phyloP scores from a whole-genome alignment of 2,113 vertebrate species.

The Strix uralensis region DNA sequence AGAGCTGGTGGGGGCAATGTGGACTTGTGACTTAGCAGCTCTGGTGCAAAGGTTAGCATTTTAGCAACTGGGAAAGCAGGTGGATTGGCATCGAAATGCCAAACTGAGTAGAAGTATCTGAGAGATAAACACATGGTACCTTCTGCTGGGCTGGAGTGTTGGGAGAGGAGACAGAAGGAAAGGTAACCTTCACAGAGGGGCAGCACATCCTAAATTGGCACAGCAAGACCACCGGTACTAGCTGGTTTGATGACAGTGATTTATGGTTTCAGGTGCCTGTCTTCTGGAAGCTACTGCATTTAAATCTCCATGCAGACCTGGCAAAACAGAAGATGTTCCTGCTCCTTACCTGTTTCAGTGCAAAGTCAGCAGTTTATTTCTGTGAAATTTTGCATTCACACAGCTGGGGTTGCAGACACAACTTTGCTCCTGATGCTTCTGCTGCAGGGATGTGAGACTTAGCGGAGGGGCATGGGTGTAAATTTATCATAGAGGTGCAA shows the following conservation, averaged over 20 bases:
- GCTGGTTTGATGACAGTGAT: neutral
- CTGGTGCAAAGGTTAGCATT: neutral
- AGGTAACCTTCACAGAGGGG: neutral
- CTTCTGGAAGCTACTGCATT: neutral
- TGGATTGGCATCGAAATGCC: neutral
- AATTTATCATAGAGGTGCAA: neutral
- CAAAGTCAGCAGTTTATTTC: neutral
- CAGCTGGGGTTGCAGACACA: neutral
- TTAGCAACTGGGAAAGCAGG: neutral
- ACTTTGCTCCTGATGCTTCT: neutral
- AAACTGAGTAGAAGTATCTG: neutral
- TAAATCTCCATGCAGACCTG: neutral
- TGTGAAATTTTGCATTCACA: neutral
- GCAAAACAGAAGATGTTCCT: neutral
- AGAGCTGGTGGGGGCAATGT: neutral
- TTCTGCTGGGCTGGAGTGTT: neutral
- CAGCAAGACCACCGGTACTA: neutral
- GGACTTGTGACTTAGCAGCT: neutral
- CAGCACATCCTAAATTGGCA: neutral
- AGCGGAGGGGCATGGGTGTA: neutral
- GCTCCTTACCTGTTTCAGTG: neutral
- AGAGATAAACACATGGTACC: neutral
- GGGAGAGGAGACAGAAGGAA: neutral
- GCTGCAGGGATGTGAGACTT: neutral
- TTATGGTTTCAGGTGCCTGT: neutral